Evolutionary conservation across 2,888 invertebrate species (phyloP).

Genomic region (Ametastegia equiseti): DNA sequence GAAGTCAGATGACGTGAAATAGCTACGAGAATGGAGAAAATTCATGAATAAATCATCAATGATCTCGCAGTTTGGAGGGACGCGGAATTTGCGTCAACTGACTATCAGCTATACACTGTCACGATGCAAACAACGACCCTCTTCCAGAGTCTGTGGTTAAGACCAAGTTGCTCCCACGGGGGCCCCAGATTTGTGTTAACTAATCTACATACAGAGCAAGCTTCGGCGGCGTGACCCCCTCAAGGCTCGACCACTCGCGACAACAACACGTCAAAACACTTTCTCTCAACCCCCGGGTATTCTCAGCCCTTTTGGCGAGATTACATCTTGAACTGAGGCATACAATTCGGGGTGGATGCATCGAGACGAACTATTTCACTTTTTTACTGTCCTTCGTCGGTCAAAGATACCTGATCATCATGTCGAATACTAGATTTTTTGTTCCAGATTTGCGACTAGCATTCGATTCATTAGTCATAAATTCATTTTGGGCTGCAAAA

Average conservation of each 20-base stretch:
- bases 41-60: no score
- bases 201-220: slow-evolving; percentile 44
- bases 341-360: background rate
- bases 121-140: background rate
- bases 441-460: no score
- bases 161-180: slow-evolving; percentile 37
- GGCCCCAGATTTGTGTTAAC: slow-evolving; percentile 48
- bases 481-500: no score
- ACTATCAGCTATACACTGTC: slow-evolving; percentile 19
- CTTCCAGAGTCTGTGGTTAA: slow-evolving; percentile 20
- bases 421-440: background rate
- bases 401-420: background rate
- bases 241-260: slow-evolving; percentile 48
- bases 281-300: slow-evolving; percentile 23
- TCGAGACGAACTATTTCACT: slow-evolving; percentile 1
- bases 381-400: background rate
- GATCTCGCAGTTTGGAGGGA: background rate
- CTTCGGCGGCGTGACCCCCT: slow-evolving; percentile 40
- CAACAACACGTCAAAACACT: slow-evolving; percentile 52
- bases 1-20: background rate
- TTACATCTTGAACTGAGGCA: slow-evolving; percentile 30
- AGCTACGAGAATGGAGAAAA: background rate
- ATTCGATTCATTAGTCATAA: no score
- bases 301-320: slow-evolving; percentile 8
- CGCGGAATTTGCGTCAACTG: background rate